phyloP scores from a whole-genome alignment of 2,113 vertebrate genomes.

The Archocentrus centrarchus region DNA sequence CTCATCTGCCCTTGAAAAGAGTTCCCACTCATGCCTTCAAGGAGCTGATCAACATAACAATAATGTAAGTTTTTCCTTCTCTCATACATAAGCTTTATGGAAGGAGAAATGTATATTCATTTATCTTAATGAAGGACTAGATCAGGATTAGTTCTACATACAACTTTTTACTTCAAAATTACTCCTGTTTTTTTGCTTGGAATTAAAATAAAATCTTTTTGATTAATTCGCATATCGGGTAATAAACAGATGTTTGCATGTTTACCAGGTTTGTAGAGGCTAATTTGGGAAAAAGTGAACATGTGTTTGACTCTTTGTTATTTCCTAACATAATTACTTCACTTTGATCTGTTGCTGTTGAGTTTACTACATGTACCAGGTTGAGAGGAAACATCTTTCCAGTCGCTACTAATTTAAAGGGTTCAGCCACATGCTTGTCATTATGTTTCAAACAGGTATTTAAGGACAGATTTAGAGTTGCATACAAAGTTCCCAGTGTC shows the following conservation, averaged over 20 bases:
- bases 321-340: not conserved
- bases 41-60: slow-evolving; percentile 85
- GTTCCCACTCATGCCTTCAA: slow-evolving; percentile 87
- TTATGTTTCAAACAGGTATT: no score
- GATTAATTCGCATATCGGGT: not conserved
- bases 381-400: not conserved
- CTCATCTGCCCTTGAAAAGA: slow-evolving; percentile 84
- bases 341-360: not conserved
- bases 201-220: not conserved
- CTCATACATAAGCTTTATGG: not conserved
- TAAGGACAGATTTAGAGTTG: no score
- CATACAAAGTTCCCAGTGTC: not conserved
- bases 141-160: not conserved
- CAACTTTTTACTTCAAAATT: not conserved
- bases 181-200: not conserved
- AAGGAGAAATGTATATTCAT: not conserved
- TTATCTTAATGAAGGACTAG: not conserved
- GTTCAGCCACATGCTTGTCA: not conserved
- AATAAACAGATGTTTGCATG: not conserved
- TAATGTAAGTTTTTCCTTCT: slow-evolving; percentile 85
- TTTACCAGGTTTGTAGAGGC: not conserved
- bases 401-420: not conserved
- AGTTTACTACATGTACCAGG: not conserved
- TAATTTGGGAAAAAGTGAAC: not conserved
- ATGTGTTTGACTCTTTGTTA: slow-evolving; percentile 3